Evolutionary conservation across 2,888 invertebrate genomes (phyloP).

Genomic region (Ophioninae sp.): DNA sequence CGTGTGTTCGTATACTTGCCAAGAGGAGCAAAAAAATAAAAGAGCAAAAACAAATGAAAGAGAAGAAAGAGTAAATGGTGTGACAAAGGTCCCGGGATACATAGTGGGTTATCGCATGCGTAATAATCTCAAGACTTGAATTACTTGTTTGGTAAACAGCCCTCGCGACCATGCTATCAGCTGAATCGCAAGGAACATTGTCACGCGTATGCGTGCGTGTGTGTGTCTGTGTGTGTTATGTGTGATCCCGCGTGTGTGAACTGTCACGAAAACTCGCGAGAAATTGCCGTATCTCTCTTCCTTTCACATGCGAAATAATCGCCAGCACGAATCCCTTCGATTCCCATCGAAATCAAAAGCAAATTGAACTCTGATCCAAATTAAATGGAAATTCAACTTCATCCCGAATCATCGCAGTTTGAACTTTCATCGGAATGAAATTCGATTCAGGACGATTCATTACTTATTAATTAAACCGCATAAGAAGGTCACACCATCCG

Average conservation of each 20-base stretch:
- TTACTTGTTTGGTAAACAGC: constrained; percentile 61
- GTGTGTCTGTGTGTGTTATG: constrained; percentile 1
- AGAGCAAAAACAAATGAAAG: not conserved
- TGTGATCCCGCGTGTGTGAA: not conserved
- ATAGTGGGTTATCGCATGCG: constrained; percentile 59
- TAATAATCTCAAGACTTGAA: constrained; percentile 52
- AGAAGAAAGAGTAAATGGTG: constrained; percentile 16
- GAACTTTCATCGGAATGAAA: not conserved
- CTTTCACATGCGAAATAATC: constrained; percentile 10
- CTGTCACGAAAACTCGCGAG: not conserved
- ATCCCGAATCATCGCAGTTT: not conserved
- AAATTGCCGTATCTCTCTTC: not conserved
- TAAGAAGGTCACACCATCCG: too few species aligned
- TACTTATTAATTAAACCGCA: too few species aligned
- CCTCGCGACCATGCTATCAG: constrained; percentile 61
- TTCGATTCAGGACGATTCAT: too few species aligned
- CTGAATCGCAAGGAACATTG: constrained; percentile 64
- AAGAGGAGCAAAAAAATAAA: not conserved
- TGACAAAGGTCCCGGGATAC: constrained; percentile 30
- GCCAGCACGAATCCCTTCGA: not conserved
- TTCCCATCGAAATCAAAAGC: not conserved
- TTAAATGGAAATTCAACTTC: not conserved
- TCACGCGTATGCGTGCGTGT: constrained; percentile 52
- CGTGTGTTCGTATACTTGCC: not conserved
- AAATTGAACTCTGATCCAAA: not conserved